Evolutionary conservation across 2,797 vertebrate species (phyloP).

Genomic region (Manis pentadactyla): DNA sequence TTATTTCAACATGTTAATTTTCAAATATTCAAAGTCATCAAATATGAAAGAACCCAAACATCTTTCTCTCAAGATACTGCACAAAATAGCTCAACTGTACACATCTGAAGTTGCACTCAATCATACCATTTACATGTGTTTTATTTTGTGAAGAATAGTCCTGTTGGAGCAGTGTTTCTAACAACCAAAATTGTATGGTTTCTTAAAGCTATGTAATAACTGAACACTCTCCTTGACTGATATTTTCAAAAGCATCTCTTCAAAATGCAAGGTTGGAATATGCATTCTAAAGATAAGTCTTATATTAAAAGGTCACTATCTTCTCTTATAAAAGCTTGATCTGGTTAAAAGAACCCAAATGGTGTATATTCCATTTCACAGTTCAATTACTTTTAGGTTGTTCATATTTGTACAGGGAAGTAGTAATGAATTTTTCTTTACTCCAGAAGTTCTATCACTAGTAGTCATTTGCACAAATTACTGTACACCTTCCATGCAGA

Average conservation of each 20-base stretch:
- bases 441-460: background rate
- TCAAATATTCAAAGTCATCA: background rate
- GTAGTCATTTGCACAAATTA: background rate
- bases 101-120: background rate
- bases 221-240: background rate
- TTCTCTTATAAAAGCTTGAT: background rate
- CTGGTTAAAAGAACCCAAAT: constrained; percentile 17
- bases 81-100: background rate
- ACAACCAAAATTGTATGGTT: background rate
- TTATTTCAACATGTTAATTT: constrained; percentile 31
- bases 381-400: background rate
- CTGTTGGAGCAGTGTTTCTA: background rate
- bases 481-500: background rate
- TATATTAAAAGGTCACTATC: background rate
- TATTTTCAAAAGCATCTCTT: constrained; percentile 23
- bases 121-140: background rate
- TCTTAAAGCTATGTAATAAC: background rate
- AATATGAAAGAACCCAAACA: background rate
- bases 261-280: background rate
- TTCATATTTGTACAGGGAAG: background rate
- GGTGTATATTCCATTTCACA: background rate
- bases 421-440: background rate
- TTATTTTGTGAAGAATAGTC: background rate
- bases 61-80: background rate
- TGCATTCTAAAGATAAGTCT: background rate